Base-by-base conservation (phyloP, 2,113 vertebrate species). In the Pseudonaja textilis region DNA sequence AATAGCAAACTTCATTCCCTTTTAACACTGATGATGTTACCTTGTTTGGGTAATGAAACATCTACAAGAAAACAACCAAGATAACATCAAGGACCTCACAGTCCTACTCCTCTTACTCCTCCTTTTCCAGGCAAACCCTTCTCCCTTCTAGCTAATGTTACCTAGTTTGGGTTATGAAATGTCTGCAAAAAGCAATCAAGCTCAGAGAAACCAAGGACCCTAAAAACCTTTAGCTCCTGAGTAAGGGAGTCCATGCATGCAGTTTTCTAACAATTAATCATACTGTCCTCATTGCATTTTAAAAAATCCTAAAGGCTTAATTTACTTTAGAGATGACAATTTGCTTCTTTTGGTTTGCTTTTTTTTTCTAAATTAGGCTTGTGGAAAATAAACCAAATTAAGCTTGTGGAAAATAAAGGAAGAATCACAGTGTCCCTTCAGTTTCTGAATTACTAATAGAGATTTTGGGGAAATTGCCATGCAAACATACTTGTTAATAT, bases 361-460 rank as follows among this genome's bases (percentile, higher is more conserved):
- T 85, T 85, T 85, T 11, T 2, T 12, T 12, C 91, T 91, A 91
- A 94, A 89, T 96, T 95, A 95, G 95, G 39, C 87, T 52, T n/a
- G 16, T 93, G 56, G 93, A 92, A 87, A 89, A 94, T 3, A 91
- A 93, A 94, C 91, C 92, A 91, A 94, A 89, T 96, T 95, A 95
- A 94, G 39, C 87, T 52, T 34, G 16, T 93, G 56, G 93, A 92
- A 87, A 89, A 94, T 3, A 91, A 52, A n/a, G n/a, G 29, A 50
- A 47, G 91, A 50, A 89, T 50, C 59, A 23, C 14, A 54, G 12
- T 94, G 87, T 90, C 91, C 92, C 94, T 25, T 92, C 93, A 10
- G 52, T 92, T 93, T 88, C 26, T 91, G 94, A 94, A n/a, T 64
- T 95, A 95, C 93, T 94, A 90, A 88, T 56, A 88, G 95, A 96